Evolutionary conservation across 2,797 vertebrate genomes (phyloP), one percentile per base, ranked within the genome.

Genomic region (Nyctalus aviator): DNA sequence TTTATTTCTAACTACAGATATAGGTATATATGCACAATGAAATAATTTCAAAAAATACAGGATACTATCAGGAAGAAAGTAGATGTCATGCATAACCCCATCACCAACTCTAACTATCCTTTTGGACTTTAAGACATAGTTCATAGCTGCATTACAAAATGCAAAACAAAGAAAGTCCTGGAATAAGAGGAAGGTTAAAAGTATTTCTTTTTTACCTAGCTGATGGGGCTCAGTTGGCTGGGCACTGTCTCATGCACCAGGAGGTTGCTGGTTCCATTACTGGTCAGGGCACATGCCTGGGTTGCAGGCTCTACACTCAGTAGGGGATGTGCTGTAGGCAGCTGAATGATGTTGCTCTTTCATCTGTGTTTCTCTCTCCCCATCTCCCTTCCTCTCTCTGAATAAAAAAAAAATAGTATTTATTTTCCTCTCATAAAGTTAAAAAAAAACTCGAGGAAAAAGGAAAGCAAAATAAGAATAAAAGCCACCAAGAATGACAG

Each of bases 1-100:
- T 72, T 88, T 84, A 69, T 87, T 81, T 64, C 25, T 76, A 76
- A 86, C 8, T 23, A 72, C 50, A 91, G 88, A 76, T 69, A 84
- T 78, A 73, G 94, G 15, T 21, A 85, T 1, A 41, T 48, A 21
- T 37, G 27, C 4, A 73, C 37, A 9, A 91, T 41, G 25, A 92
- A 84, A 62, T 41, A 79, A 50, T 23, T 85, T 88, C 59, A 88
- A 59, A 73, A 94, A 95, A 82, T 27, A 81, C 0, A 89, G 10
- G 73, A 41, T 55, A 25, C 32, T 68, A 2, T 82, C 64, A 91
- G 4, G 66, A 87, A 91, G 94, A 46, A 71, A 59, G 14, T 20
- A 89, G 50, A 87, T 71, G 30, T 75, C 48, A 93, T 55, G 6
- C 10, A n/a, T 44, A 84, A 55, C 8, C 13, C n/a, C 12, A 18